phyloP scores from a whole-genome alignment of 2,797 vertebrate species.

The Cryptoblepharus egeriae region DNA sequence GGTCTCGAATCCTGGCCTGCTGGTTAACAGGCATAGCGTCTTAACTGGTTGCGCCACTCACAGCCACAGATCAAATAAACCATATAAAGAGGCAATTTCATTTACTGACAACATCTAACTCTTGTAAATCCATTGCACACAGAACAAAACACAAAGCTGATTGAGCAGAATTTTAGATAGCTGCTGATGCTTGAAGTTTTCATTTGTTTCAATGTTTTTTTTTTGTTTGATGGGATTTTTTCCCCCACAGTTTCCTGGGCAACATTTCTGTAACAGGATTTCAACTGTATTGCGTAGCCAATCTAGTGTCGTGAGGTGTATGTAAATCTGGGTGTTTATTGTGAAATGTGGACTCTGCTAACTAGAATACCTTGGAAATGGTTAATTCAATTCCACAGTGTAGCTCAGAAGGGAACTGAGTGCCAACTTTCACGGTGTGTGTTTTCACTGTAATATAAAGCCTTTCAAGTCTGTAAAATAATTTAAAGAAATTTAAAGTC shows the following conservation, averaged over 20 bases:
- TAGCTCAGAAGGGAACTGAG: no score
- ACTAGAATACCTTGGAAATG: constrained; percentile 74
- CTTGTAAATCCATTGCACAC: constrained; percentile 87
- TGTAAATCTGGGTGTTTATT: constrained; percentile 60
- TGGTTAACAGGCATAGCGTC: no score
- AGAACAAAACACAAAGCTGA: constrained; percentile 89
- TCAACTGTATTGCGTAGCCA: constrained; percentile 61
- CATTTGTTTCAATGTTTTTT: constrained; percentile 46
- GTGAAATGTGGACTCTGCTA: constrained; percentile 65
- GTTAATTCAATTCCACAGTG: constrained; percentile 59
- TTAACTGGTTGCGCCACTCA: no score
- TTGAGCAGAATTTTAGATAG: constrained; percentile 57
- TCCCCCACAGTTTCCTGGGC: constrained; percentile 53
- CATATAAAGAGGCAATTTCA: constrained; percentile 88
- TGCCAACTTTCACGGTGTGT: background rate
- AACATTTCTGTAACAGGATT: constrained; percentile 60
- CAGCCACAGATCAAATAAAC: no score
- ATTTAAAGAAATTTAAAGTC: no score
- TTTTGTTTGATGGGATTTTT: constrained; percentile 54
- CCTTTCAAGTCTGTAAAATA: no score
- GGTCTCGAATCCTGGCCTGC: no score
- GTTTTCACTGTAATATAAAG: background rate
- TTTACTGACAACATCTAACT: constrained; percentile 89
- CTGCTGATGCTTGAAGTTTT: constrained; percentile 52
- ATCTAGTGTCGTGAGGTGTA: constrained; percentile 60